phyloP scores from a whole-genome alignment of 2,797 vertebrate genomes.

The Loriculus beryllinus region DNA sequence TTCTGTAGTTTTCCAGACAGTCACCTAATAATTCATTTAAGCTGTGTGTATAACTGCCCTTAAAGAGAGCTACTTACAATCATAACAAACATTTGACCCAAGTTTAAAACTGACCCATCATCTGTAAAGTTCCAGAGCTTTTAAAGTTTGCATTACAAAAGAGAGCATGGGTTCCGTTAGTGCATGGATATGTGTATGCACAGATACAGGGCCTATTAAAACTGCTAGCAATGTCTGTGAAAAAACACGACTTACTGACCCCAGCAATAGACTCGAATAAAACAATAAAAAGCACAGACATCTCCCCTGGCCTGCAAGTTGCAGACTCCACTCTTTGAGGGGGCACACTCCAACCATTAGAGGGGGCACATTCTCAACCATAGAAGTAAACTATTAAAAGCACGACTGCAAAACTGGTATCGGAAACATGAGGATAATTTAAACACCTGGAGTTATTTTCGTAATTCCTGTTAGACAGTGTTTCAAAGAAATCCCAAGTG shows the following conservation, averaged over 20 bases:
- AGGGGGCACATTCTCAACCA: too few species aligned
- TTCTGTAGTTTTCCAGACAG: neutral
- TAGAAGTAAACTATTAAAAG: too few species aligned
- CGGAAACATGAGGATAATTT: neutral
- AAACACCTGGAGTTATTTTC: neutral
- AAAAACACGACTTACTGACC: neutral
- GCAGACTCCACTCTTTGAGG: neutral
- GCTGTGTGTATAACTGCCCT: neutral
- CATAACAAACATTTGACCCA: neutral
- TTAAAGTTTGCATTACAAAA: neutral
- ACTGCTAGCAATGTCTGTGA: neutral
- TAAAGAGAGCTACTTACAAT: neutral
- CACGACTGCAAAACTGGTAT: neutral
- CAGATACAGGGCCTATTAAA: neutral
- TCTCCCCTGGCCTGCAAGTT: neutral
- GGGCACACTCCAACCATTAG: neutral
- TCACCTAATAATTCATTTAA: neutral
- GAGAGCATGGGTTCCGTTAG: neutral
- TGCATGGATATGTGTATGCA: neutral
- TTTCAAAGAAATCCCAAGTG: neutral
- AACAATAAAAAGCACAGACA: neutral
- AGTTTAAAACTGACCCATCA: neutral
- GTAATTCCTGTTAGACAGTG: neutral
- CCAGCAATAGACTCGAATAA: neutral
- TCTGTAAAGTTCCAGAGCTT: neutral